These are phyloP conservation scores for Homarus americanus DNA, from an alignment of 1,140 invertebrate genomes.

Conservation along the genomic window DNA sequence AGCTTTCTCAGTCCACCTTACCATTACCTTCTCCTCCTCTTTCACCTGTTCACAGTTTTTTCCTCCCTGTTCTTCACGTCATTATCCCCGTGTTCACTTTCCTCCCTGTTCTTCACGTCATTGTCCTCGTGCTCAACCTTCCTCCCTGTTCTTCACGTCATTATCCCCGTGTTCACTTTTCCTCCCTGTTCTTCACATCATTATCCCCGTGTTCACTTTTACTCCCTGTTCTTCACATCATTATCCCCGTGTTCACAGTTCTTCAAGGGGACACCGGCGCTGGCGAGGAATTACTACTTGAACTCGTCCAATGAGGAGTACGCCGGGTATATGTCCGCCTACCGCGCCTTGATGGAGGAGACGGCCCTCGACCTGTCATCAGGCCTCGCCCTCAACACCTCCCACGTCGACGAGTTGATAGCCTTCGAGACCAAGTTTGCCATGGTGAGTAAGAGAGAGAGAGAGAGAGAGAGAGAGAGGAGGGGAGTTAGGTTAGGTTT, in stretches of 20 bases:
- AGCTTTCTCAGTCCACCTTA: neutral
- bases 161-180: neutral
- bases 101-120: neutral
- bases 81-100: neutral
- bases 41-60: no score
- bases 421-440: slow-evolving; percentile 82
- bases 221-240: slow-evolving; percentile 20
- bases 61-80: no score
- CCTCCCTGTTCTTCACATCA: no score
- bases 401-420: slow-evolving; percentile 79
- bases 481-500: no score
- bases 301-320: slow-evolving; percentile 77
- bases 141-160: neutral
- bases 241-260: slow-evolving; percentile 77
- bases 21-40: neutral
- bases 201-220: no score
- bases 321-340: slow-evolving; percentile 77
- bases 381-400: slow-evolving; percentile 77
- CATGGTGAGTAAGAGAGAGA: slow-evolving; percentile 80
- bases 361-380: slow-evolving; percentile 79
- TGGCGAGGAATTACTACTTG: slow-evolving; percentile 77
- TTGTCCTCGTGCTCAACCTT: neutral
- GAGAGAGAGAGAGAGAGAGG: neutral
- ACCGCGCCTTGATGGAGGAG: slow-evolving; percentile 77
- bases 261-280: slow-evolving; percentile 78